Evolutionary conservation across 2,888 invertebrate species (phyloP).

Genomic region (Phortica okadai): DNA sequence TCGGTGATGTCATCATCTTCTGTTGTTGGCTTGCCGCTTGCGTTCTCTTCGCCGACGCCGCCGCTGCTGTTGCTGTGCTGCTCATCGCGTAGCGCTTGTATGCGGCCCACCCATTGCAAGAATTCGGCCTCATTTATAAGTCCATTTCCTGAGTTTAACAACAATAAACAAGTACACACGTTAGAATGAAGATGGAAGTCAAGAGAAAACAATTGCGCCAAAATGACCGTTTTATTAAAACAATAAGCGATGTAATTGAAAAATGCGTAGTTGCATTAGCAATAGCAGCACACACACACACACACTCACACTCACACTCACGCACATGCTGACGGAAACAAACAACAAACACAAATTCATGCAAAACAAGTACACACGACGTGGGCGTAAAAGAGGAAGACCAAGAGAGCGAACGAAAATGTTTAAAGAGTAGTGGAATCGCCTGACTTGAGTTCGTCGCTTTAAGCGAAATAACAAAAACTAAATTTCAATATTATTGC

Average conservation of each 20-base stretch:
- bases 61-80: slow-evolving; percentile 38
- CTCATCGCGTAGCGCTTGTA: slow-evolving; percentile 83
- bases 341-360: too few species aligned
- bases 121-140: slow-evolving; percentile 88
- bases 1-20: slow-evolving; percentile 83
- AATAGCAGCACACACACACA: neutral
- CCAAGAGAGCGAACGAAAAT: neutral
- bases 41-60: slow-evolving; percentile 72
- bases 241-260: slow-evolving; percentile 16
- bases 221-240: neutral
- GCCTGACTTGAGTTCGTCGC: too few species aligned
- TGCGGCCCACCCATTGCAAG: slow-evolving; percentile 86
- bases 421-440: neutral
- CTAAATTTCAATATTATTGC: too few species aligned
- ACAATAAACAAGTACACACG: slow-evolving; percentile 24
- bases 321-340: too few species aligned
- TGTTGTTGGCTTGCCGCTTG: slow-evolving; percentile 69
- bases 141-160: slow-evolving; percentile 80
- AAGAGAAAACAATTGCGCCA: too few species aligned
- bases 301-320: too few species aligned
- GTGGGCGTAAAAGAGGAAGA: neutral
- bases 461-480: too few species aligned
- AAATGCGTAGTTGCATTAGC: neutral
- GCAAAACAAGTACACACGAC: too few species aligned
- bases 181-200: slow-evolving; percentile 3